Evolutionary conservation across 2,888 invertebrate genomes (phyloP).

Genomic region (Sabellastarte sp.): DNA sequence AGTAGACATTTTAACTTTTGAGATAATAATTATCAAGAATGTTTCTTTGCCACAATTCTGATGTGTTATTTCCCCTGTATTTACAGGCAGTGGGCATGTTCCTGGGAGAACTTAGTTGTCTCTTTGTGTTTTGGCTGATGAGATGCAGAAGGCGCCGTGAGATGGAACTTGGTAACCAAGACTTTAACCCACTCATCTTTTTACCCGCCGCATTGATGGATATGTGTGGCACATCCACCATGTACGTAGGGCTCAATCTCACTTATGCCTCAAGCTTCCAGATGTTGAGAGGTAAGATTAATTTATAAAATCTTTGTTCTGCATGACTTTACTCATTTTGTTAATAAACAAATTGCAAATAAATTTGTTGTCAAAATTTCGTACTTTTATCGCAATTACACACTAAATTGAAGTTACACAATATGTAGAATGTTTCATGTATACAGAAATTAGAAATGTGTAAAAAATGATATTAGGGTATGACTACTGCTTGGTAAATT

Average conservation of each 20-base stretch:
- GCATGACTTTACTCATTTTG: no score
- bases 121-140: slow-evolving; percentile 75
- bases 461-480: no score
- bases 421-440: not conserved
- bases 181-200: slow-evolving; percentile 72
- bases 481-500: no score
- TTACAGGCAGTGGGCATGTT: slow-evolving; percentile 81
- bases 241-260: slow-evolving; percentile 87
- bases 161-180: slow-evolving; percentile 4
- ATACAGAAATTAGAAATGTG: no score
- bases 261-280: slow-evolving; percentile 94
- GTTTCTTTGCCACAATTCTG: not conserved
- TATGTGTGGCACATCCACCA: slow-evolving; percentile 81
- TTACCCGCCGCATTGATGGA: slow-evolving; percentile 86
- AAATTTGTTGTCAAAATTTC: no score
- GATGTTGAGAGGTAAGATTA: slow-evolving; percentile 82
- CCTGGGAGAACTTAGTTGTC: slow-evolving; percentile 83
- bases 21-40: not conserved
- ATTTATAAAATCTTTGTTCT: no score
- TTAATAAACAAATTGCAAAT: no score
- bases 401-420: no score
- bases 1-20: not conserved
- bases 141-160: slow-evolving; percentile 58
- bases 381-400: no score
- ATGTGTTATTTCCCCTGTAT: not conserved